Percentiles rank a stretch among this genome's conserved stretches.
These are phyloP conservation scores for Enoplosus armatus DNA, from an alignment of 2,797 vertebrate species.

Conservation along the genomic window DNA sequence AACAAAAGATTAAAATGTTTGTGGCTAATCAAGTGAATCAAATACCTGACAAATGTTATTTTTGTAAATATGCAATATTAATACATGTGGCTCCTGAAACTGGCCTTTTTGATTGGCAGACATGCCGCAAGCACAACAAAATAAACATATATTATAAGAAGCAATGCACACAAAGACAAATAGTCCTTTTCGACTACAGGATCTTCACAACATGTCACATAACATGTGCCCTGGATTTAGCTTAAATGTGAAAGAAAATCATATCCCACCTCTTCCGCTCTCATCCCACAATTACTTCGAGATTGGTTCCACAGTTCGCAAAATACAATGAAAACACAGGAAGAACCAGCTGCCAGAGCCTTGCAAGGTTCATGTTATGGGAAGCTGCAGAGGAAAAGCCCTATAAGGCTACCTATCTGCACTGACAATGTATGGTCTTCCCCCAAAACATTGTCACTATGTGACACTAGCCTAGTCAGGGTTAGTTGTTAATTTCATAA, in stretches of 20 bases:
- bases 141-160: not conserved
- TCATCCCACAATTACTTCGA: not conserved
- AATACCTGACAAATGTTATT: not conserved
- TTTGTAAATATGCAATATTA: not conserved
- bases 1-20: not conserved
- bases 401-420: not conserved
- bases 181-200: not conserved
- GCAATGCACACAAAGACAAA: not conserved
- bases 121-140: not conserved
- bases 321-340: not conserved
- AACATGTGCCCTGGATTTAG: not conserved
- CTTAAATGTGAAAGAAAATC: not conserved
- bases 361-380: fast-evolving
- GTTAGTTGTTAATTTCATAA: not conserved
- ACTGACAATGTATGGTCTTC: not conserved
- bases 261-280: not conserved
- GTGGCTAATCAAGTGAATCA: not conserved
- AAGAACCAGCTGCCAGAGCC: not conserved
- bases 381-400: not conserved
- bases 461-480: not conserved
- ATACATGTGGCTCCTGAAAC: not conserved
- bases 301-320: not conserved
- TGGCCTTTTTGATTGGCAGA: not conserved
- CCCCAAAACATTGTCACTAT: not conserved
- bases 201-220: not conserved